Evolutionary conservation across 2,888 invertebrate genomes (phyloP), one percentile per base, ranked within the genome.

Genomic region (Panzeria rudis): DNA sequence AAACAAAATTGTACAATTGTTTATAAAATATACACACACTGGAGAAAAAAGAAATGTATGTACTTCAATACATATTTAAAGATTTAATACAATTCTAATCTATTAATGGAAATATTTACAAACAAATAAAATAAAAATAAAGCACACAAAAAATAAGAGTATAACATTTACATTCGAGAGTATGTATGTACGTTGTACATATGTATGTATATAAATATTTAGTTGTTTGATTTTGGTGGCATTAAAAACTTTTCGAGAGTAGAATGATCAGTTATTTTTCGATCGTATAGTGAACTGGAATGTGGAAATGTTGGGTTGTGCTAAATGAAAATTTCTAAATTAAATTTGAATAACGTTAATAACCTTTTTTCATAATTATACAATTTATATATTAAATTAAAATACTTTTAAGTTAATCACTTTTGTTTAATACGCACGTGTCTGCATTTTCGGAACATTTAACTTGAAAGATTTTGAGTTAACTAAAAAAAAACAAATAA

Each of bases 201-300:
- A 61, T 5, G 1, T 35, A 17, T 7, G 8, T 20, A 44, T n/a
- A 41, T 17, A 6, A 23, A 23, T 23, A 41, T 41, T 76, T 76
- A 23, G 23, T 44, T 66, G 17, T 68, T 69, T 56, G 32, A 20
- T 25, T 62, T 64, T 54, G 50, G 56, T 56, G 62, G 69, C 56
- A 68, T 69, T 77, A 61, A 32, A 77, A 52, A 54, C 41, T 13
- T 61, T 54, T 68, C 29, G 35, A 56, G 72, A 73, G 56, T 11
- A 75, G 23, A 69, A 59, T 59, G 47, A 78, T 69, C 62, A 69
- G 50, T 81, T 29, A 64, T 73, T 85, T 41, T 52, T 54, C 13
- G 59, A 78, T 64, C 50, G 73, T 52, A 44, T 50, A 69, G 62
- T 73, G 64, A 78, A 71, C 73, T 75, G 77, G 72, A 78, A 75